Percentiles rank a stretch among this genome's conserved stretches.
Evolutionary conservation across 2,113 vertebrate species (phyloP).

Genomic region (Parus major): DNA sequence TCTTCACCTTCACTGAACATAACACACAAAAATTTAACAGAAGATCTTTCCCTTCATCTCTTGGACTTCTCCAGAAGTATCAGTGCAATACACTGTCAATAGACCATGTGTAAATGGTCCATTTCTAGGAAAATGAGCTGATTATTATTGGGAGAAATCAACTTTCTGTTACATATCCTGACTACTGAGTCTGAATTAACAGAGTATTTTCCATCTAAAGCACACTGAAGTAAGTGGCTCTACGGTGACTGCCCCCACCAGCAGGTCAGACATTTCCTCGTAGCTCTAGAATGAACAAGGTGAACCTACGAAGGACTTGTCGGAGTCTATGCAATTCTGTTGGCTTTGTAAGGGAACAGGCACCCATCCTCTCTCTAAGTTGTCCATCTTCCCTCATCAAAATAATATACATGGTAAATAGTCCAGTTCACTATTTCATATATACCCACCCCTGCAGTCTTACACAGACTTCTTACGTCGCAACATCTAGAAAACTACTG

Average conservation of each 20-base stretch:
- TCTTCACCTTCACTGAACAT: neutral
- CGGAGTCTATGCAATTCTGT: neutral
- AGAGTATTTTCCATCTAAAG: neutral
- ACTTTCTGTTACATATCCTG: neutral
- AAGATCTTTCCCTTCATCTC: neutral
- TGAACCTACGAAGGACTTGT: neutral
- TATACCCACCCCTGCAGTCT: neutral
- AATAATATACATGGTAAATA: neutral
- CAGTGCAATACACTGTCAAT: neutral
- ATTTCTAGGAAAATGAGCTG: neutral
- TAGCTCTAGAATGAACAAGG: neutral
- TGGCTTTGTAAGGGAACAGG: neutral
- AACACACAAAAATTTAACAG: neutral
- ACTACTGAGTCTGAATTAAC: fast-evolving
- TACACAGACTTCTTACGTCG: neutral
- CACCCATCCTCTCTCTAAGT: neutral
- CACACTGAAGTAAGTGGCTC: neutral
- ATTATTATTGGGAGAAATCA: neutral
- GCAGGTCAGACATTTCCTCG: neutral
- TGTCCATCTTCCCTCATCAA: neutral
- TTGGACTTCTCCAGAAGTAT: neutral
- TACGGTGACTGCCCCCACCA: neutral
- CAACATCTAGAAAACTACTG: neutral
- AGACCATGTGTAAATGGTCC: fast-evolving
- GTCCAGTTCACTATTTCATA: neutral